Evolutionary conservation across 2,888 invertebrate species (phyloP).

Genomic region (Xanthia icteritia): DNA sequence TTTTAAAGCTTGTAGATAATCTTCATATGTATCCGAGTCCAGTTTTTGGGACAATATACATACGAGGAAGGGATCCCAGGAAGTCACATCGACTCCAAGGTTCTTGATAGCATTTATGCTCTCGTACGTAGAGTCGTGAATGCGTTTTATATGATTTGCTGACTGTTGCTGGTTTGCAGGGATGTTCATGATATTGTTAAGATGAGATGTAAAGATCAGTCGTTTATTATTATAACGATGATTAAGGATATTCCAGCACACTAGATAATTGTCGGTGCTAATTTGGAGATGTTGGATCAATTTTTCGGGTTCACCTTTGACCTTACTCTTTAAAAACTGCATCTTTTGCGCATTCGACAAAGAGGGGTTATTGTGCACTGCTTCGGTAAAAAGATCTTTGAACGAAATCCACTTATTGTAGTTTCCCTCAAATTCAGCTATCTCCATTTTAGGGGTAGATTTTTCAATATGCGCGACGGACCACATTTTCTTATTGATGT

Average conservation of each 20-base stretch:
- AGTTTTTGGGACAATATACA: constrained; percentile 24
- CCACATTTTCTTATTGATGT: constrained; percentile 23
- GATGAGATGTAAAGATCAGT: constrained; percentile 21
- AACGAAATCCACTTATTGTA: no score
- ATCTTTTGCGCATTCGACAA: no score
- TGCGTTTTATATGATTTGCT: constrained; percentile 21
- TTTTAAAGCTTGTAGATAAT: constrained; percentile 12
- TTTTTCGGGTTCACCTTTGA: neutral
- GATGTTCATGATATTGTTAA: constrained; percentile 30
- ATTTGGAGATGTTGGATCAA: constrained; percentile 9
- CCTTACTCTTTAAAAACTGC: no score
- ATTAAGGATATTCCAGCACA: constrained; percentile 22
- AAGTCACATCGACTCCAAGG: constrained; percentile 7
- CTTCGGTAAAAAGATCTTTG: no score
- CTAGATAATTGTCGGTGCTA: constrained; percentile 5
- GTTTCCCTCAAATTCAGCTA: no score
- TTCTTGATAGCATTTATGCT: constrained; percentile 28
- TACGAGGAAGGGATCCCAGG: constrained; percentile 24
- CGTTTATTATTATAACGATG: constrained; percentile 31
- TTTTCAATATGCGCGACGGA: constrained; percentile 21
- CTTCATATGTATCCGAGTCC: constrained; percentile 30
- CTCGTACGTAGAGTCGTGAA: constrained; percentile 16
- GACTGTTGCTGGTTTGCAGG: constrained; percentile 12
- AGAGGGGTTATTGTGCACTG: no score
- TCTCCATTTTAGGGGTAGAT: constrained; percentile 22